Conservation (phyloP, 2,888 invertebrate species). For the Calephelis perditalis region DNA sequence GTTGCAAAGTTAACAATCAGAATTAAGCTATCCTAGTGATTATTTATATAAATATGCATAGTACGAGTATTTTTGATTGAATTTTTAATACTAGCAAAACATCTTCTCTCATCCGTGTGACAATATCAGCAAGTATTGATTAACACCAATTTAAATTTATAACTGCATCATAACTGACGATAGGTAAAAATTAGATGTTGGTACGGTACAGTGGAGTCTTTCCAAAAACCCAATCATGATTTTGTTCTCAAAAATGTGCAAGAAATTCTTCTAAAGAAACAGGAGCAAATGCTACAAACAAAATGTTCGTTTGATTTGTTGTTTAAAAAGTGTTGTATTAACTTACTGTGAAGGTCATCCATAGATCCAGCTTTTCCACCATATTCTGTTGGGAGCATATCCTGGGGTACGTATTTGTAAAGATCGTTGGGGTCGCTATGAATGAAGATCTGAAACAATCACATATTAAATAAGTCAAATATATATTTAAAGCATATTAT, state of each 20-base stretch:
- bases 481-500: too few species aligned
- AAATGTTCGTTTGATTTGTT: neutral
- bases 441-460: conserved; percentile 80
- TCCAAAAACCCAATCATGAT: too few species aligned
- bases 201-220: too few species aligned
- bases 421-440: conserved; percentile 86
- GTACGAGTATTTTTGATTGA: too few species aligned
- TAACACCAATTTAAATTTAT: neutral
- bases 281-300: too few species aligned
- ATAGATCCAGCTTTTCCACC: conserved; percentile 88
- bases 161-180: too few species aligned
- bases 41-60: neutral
- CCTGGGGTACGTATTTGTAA: conserved; percentile 77
- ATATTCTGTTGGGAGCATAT: conserved; percentile 89
- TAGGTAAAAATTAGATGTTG: too few species aligned
- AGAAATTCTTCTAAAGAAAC: neutral
- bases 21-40: neutral
- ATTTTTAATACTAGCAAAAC: too few species aligned
- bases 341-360: conserved; percentile 83
- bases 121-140: too few species aligned
- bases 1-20: neutral
- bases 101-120: too few species aligned
- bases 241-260: neutral
- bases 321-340: too few species aligned
- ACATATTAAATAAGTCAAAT: too few species aligned